Base-by-base conservation (phyloP, 2,113 vertebrate species). In the Capreolus pygargus region DNA sequence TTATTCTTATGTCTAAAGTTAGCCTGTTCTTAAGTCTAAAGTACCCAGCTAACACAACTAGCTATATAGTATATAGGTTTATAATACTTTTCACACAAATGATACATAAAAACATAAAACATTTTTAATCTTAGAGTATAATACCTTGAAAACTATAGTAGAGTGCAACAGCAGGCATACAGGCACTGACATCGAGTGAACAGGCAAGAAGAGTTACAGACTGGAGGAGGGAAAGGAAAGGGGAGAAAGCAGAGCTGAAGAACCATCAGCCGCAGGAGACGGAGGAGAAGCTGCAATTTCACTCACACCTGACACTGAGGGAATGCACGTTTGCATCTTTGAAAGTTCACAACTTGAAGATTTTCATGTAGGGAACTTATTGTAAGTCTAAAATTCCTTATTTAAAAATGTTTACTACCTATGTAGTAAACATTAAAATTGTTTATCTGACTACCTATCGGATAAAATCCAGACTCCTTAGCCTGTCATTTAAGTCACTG, bases 371-470 rank as follows among this genome's bases (percentile, higher is more conserved):
- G 70, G 70, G 23, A 39, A 43, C 70, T 76, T 25, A 7, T 0
- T 43, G 70, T 27, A 91, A 94, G 78, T 17, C 55, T 57, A 86
- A 94, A 81, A 47, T n/a, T 78, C 67, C 36, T 43, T 88, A 67
- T 89, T 50, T 94, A 30, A 79, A 97, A 89, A 95, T 57, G 27
- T 84, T 95, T n/a, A 88, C 28, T 70, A 96, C 47, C 12, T 50
- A 50, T 13, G 47, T 50, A 50, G 47, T 50, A 50, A 50, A 14
- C 47, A 50, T 50, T 13, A 50, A 13, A 50, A 50, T 14, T 50
- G 47, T 50, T 13, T 50, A 50, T 50, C 47, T 12, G 25, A n/a
- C 45, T 82, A 91, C 64, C 30, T 87, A 64, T 7, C 21, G n/a
- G 47, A 82, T 88, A 96, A 93, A 97, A 88, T 74, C 30, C 76